These are phyloP conservation scores for Camponotus pennsylvanicus DNA, from an alignment of 1,140 invertebrate genomes.

Conservation along the genomic window DNA sequence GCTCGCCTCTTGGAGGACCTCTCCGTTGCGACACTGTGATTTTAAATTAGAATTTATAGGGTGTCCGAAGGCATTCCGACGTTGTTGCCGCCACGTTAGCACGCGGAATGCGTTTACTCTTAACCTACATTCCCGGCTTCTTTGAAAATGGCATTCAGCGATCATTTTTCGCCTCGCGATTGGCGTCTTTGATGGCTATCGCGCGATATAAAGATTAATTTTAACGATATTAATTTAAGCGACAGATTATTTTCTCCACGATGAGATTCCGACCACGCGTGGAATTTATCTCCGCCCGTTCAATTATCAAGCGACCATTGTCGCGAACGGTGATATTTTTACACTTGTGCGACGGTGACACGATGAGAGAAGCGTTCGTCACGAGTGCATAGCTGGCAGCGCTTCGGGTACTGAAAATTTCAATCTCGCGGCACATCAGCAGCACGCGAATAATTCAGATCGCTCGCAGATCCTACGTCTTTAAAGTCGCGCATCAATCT, in stretches of 20 bases:
- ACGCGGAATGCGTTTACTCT: slow-evolving; percentile 56
- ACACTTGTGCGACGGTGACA: slow-evolving; percentile 34
- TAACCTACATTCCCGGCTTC: slow-evolving; percentile 40
- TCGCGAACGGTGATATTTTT: slow-evolving; percentile 61
- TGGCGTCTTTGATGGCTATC: background rate
- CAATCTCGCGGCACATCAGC: slow-evolving; percentile 66
- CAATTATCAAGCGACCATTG: background rate
- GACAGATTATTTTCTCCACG: background rate
- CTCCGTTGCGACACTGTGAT: slow-evolving; percentile 74
- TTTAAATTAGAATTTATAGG: slow-evolving; percentile 78
- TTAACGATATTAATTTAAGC: background rate
- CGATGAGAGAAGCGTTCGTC: slow-evolving; percentile 39
- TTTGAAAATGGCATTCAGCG: background rate
- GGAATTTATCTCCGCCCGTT: background rate
- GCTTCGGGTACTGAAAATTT: slow-evolving; percentile 68
- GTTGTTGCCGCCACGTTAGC: slow-evolving; percentile 51
- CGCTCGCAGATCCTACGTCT: slow-evolving; percentile 72
- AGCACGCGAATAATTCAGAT: slow-evolving; percentile 76
- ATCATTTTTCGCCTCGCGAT: background rate
- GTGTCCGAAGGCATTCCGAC: slow-evolving; percentile 67
- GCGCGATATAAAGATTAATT: background rate
- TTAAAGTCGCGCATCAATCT: slow-evolving; percentile 80
- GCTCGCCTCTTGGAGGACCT: slow-evolving; percentile 69
- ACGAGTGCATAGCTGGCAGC: slow-evolving; percentile 60
- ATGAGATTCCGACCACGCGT: background rate